Conservation (phyloP, 2,797 vertebrate species). For the Erethizon dorsatum region DNA sequence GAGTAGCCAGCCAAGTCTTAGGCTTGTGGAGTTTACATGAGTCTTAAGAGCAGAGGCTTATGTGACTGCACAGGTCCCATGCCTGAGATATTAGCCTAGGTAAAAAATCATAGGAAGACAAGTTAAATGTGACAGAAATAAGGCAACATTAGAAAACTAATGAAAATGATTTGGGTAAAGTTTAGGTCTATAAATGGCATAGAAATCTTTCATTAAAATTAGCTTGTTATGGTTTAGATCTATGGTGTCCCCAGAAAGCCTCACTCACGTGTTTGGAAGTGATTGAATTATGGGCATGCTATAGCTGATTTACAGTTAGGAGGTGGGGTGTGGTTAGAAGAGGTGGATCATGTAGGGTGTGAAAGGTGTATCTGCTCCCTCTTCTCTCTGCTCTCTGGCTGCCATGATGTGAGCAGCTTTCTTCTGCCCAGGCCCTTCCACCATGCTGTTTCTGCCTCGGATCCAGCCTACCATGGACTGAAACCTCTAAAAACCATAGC, state of each 20-base stretch:
- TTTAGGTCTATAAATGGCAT: background rate
- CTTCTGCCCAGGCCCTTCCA: background rate
- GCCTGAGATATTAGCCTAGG: background rate
- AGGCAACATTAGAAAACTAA: background rate
- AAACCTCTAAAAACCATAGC: background rate
- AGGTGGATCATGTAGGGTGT: background rate
- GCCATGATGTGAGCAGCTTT: background rate
- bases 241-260: background rate
- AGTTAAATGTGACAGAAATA: background rate
- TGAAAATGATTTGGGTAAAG: background rate
- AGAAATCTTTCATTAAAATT: background rate
- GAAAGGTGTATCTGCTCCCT: background rate
- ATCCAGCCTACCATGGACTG: background rate
- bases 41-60: background rate
- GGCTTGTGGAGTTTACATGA: conserved; percentile 18
- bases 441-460: background rate
- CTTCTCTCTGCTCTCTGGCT: background rate
- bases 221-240: background rate
- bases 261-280: background rate
- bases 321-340: background rate
- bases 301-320: background rate
- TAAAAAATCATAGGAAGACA: background rate
- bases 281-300: background rate
- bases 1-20: background rate
- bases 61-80: background rate